phyloP scores from a whole-genome alignment of 2,113 vertebrate genomes.

The Otus sunia region DNA sequence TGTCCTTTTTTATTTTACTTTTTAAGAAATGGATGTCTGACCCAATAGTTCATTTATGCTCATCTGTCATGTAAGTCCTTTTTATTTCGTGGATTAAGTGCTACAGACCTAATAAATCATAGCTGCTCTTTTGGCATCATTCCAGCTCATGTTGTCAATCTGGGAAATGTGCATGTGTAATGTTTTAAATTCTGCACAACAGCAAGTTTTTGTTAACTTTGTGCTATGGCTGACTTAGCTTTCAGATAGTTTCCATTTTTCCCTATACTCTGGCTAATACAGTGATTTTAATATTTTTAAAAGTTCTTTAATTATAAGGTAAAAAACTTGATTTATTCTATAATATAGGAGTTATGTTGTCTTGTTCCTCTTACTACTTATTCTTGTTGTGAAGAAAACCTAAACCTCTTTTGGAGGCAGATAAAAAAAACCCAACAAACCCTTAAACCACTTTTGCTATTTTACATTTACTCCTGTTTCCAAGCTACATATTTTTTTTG shows the following conservation, averaged over 20 bases:
- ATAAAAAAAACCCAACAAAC: neutral
- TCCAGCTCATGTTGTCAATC: conserved; percentile 34
- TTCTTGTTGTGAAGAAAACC: neutral
- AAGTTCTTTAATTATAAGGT: neutral
- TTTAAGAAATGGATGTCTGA: conserved; percentile 46
- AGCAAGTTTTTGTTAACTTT: neutral
- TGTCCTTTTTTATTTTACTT: neutral
- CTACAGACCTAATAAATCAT: conserved; percentile 53
- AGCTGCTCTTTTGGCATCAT: conserved; percentile 7
- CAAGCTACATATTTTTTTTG: neutral
- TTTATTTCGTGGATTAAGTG: conserved; percentile 61
- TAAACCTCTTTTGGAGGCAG: neutral
- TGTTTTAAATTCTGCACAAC: conserved; percentile 21
- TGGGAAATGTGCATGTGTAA: neutral
- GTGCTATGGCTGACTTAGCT: neutral
- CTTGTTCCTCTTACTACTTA: neutral
- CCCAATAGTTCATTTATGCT: conserved; percentile 13
- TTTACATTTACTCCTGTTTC: neutral
- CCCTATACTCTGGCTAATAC: neutral
- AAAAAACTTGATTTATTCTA: neutral
- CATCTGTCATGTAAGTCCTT: conserved; percentile 27
- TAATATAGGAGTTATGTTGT: neutral
- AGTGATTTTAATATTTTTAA: neutral
- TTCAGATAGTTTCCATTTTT: neutral
- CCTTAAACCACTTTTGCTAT: neutral